Conservation (phyloP, 2,888 invertebrate species). For the Lepidochrysops patricia region DNA sequence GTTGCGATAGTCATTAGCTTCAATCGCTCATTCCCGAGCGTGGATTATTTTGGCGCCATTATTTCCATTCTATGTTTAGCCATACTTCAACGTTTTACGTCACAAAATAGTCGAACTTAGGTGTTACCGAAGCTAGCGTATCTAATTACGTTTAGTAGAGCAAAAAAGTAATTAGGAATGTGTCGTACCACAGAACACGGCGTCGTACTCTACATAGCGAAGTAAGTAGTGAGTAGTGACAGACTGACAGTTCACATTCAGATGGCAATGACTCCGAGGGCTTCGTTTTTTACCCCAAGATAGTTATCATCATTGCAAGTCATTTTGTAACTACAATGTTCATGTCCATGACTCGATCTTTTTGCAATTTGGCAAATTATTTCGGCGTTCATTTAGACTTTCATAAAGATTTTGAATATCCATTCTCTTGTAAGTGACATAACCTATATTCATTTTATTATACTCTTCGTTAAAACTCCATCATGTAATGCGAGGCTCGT, state of each 20-base stretch:
- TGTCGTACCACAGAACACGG: too few species aligned
- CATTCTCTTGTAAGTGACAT: too few species aligned
- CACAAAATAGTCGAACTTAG: not conserved
- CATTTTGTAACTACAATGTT: not conserved
- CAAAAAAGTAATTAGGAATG: not conserved
- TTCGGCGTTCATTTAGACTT: not conserved
- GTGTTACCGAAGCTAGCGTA: not conserved
- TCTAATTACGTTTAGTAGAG: not conserved
- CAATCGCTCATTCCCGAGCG: not conserved
- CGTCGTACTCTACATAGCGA: not conserved
- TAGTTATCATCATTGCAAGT: not conserved
- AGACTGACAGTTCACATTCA: not conserved
- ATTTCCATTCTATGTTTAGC: not conserved
- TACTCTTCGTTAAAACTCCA: not conserved
- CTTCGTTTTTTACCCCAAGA: not conserved
- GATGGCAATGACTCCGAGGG: not conserved
- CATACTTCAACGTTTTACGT: not conserved
- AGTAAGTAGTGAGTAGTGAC: not conserved
- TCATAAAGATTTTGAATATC: not conserved
- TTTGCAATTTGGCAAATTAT: not conserved
- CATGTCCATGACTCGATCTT: not conserved
- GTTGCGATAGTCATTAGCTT: conserved; percentile 3
- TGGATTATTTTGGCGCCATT: not conserved
- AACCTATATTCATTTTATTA: too few species aligned
- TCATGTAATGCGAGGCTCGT: not conserved